Evolutionary conservation across 2,888 invertebrate genomes (phyloP).

Genomic region (Epistrophe grossulariae): DNA sequence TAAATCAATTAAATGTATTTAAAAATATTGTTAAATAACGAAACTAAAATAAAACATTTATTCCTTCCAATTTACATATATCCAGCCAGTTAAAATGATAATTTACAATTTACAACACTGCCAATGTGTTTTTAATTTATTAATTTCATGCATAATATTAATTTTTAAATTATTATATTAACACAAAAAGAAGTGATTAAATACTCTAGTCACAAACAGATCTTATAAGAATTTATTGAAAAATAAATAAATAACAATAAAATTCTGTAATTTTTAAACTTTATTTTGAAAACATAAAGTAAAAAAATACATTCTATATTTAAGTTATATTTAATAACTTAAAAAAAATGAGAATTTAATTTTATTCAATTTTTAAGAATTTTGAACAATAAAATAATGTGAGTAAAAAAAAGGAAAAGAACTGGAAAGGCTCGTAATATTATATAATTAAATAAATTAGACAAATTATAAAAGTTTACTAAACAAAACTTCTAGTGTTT

Average conservation of each 20-base stretch:
- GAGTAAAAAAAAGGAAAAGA: neutral
- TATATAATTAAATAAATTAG: conserved; percentile 15
- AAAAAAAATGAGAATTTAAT: neutral
- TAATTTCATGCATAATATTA: neutral
- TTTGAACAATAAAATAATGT: conserved; percentile 1
- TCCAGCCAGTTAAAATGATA: conserved; percentile 54
- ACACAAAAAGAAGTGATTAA: conserved; percentile 44
- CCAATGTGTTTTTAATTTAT: conserved; percentile 38
- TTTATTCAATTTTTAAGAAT: neutral
- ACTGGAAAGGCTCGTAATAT: conserved; percentile 64
- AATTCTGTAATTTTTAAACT: neutral
- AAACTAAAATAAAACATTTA: conserved; percentile 14
- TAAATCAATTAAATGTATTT: conserved; percentile 16
- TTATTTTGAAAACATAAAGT: neutral
- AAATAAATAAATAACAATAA: neutral
- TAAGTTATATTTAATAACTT: neutral
- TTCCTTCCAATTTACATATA: conserved; percentile 43
- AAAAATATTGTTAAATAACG: neutral
- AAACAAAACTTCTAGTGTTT: neutral
- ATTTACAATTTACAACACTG: conserved; percentile 61
- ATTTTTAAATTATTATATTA: neutral
- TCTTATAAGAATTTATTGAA: conserved; percentile 32
- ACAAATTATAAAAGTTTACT: neutral
- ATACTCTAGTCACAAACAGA: conserved; percentile 63
- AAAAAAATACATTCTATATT: neutral